Evolutionary conservation across 1,140 invertebrate genomes (phyloP).

Genomic region (Cherax destructor): DNA sequence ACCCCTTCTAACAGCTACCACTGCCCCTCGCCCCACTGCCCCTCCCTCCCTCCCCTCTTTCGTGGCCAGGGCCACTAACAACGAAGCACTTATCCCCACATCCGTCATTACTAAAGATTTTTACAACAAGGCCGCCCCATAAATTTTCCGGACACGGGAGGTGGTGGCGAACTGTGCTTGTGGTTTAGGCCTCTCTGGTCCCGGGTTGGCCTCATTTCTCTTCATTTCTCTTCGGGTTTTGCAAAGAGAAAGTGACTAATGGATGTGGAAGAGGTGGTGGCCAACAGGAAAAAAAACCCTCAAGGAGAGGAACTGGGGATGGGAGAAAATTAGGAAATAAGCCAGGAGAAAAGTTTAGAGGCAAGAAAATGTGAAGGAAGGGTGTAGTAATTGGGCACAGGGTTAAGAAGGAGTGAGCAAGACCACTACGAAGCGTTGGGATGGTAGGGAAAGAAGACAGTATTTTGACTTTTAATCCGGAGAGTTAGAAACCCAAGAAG

Average conservation of each 20-base stretch:
- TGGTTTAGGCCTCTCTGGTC: slow-evolving; percentile 33
- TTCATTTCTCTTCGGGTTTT: slow-evolving; percentile 53
- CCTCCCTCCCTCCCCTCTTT: neutral
- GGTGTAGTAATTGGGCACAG: neutral
- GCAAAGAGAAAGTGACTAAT: neutral
- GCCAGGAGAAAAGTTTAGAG: no score
- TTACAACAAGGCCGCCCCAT: slow-evolving; percentile 21
- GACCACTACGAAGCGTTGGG: no score
- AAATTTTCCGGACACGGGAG: slow-evolving; percentile 3
- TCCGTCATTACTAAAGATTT: slow-evolving; percentile 49
- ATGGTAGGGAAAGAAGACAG: no score
- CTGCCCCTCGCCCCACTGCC: neutral
- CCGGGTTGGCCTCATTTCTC: slow-evolving; percentile 30
- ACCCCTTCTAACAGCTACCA: neutral
- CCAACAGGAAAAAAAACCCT: neutral
- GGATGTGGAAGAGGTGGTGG: neutral
- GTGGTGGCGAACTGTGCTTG: neutral
- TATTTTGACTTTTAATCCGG: no score
- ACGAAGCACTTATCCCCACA: slow-evolving; percentile 32
- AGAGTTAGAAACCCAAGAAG: no score
- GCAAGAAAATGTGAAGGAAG: neutral
- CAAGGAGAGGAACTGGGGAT: neutral
- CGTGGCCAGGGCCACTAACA: slow-evolving; percentile 24
- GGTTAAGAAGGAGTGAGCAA: no score
- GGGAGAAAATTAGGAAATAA: no score